Percentiles rank a stretch among this genome's conserved stretches.
Evolutionary conservation across 2,888 invertebrate species (phyloP).

Genomic region (Tryphoninae sp.): DNA sequence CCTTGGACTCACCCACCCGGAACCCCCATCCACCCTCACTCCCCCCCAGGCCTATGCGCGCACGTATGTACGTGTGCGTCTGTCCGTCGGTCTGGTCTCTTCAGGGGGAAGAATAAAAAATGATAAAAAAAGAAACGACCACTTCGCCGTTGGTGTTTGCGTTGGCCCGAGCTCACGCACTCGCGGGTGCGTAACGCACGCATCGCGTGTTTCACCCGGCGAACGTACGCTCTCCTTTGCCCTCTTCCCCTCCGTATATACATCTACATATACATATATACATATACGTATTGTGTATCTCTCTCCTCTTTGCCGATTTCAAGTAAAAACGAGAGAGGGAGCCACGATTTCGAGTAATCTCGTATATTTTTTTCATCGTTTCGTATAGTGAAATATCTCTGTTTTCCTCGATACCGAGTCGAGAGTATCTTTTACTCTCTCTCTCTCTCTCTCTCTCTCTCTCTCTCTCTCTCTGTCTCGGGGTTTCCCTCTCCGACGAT

Average conservation of each 20-base stretch:
- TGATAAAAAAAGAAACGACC: neutral
- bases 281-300: neutral
- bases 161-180: conserved; percentile 46
- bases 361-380: neutral
- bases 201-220: conserved; percentile 53
- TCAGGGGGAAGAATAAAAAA: conserved; percentile 10
- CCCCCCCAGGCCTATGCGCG: conserved; percentile 34
- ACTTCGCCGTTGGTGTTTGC: conserved; percentile 33
- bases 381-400: too few relatives aligned
- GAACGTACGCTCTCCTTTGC: conserved; percentile 17
- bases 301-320: neutral
- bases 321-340: neutral
- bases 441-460: too few relatives aligned
- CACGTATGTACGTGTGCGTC: conserved; percentile 4
- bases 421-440: too few relatives aligned
- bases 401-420: too few relatives aligned
- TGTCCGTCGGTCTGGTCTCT: neutral
- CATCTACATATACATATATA: too few relatives aligned
- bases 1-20: conserved; percentile 79
- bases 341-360: neutral
- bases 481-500: too few relatives aligned
- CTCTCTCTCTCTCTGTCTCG: too few relatives aligned
- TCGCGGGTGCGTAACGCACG: conserved; percentile 62
- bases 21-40: conserved; percentile 68
- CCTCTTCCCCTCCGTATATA: neutral